Conservation (phyloP, 37 sponge, comb jelly and placozoan species). For the Eunapius fragilis region DNA sequence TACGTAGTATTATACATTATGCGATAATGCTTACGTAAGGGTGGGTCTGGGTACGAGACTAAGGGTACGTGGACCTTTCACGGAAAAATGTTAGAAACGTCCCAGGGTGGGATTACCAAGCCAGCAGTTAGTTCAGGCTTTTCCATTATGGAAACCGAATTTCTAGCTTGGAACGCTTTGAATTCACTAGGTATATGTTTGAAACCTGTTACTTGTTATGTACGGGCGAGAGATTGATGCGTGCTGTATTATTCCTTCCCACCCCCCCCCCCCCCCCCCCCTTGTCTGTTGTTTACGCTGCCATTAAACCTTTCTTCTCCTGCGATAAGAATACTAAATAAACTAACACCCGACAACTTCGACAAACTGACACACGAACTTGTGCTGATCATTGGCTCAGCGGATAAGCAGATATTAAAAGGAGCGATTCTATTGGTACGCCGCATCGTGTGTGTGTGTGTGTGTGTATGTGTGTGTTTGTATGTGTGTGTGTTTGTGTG, state of each 20-base stretch:
- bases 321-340: slow-evolving; percentile 74
- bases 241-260: not conserved
- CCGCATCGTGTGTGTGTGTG: slow-evolving; percentile 4
- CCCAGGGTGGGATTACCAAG: too few species aligned
- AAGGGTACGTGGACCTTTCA: slow-evolving; percentile 19
- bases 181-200: too few species aligned
- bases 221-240: not conserved
- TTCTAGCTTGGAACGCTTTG: too few species aligned
- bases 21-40: too few species aligned
- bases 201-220: too few species aligned
- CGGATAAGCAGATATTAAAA: slow-evolving; percentile 39
- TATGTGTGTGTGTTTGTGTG: slow-evolving; percentile 11
- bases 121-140: too few species aligned
- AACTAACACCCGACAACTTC: slow-evolving; percentile 90
- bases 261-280: not conserved
- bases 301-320: not conserved
- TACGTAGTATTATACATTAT: too few species aligned
- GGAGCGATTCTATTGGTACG: slow-evolving; percentile 75
- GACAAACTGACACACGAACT: slow-evolving; percentile 52
- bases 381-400: not conserved
- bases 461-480: not conserved
- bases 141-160: too few species aligned
- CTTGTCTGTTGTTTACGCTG: not conserved
- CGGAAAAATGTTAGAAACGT: too few species aligned
- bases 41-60: too few species aligned